phyloP scores from a whole-genome alignment of 2,797 vertebrate species.

The Botia almorhae region DNA sequence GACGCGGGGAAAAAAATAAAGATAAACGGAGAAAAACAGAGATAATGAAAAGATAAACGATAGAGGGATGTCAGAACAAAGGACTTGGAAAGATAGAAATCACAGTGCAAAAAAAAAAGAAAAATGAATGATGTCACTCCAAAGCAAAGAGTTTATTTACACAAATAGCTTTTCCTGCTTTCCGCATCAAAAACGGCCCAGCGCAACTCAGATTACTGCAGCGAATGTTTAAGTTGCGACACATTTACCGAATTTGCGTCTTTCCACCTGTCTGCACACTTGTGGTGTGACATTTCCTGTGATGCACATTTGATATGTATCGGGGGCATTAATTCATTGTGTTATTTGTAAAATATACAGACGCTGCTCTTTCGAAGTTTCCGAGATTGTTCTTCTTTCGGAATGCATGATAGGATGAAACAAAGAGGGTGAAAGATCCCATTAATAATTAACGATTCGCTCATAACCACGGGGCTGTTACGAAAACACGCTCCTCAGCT shows the following conservation, averaged over 20 bases:
- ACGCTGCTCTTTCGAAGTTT: conserved; percentile 60
- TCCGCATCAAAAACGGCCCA: background rate
- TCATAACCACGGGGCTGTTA: conserved; percentile 55
- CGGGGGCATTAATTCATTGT: conserved; percentile 40
- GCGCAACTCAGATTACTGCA: conserved; percentile 4
- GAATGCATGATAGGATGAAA: conserved; percentile 61
- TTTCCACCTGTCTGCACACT: conserved; percentile 40
- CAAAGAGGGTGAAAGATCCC: conserved; percentile 56
- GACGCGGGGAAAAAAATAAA: background rate
- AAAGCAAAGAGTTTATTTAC: background rate
- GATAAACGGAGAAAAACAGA: conserved; percentile 9
- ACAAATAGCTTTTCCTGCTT: background rate
- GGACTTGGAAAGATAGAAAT: conserved; percentile 23
- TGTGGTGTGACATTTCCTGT: conserved; percentile 44
- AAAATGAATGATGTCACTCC: conserved; percentile 30
- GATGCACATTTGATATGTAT: conserved; percentile 53
- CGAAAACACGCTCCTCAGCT: conserved; percentile 58
- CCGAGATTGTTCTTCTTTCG: conserved; percentile 50
- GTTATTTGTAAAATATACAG: conserved; percentile 53
- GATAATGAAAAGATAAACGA: conserved; percentile 8
- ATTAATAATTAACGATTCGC: conserved; percentile 64
- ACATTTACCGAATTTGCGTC: conserved; percentile 21
- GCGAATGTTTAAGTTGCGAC: conserved; percentile 24
- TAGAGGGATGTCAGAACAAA: conserved; percentile 37
- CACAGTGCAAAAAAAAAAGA: conserved; percentile 1